Conservation (phyloP, 2,888 invertebrate species). For the Pyrochroa serraticornis region DNA sequence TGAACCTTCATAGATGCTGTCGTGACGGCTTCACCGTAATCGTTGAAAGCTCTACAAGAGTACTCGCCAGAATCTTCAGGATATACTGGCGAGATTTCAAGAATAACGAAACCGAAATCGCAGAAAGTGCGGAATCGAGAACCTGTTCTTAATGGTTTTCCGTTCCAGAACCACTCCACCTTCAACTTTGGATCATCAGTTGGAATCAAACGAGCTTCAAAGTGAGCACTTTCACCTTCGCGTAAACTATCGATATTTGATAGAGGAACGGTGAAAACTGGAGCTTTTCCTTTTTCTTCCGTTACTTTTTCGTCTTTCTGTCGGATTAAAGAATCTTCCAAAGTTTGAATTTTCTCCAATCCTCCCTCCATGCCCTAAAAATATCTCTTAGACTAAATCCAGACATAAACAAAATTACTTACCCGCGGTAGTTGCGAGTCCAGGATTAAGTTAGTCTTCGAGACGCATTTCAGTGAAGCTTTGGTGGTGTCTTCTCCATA, state of each 20-base stretch:
- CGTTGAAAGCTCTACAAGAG: constrained; percentile 85
- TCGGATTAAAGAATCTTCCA: constrained; percentile 88
- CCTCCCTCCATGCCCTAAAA: constrained; percentile 90
- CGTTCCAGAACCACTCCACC: constrained; percentile 95
- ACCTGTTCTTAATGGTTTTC: constrained; percentile 85
- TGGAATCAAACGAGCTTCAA: constrained; percentile 86
- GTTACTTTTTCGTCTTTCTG: constrained; percentile 73
- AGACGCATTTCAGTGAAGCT: constrained; percentile 83
- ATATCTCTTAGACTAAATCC: neutral
- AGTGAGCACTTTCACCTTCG: constrained; percentile 91
- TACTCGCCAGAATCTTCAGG: constrained; percentile 95
- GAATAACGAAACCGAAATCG: constrained; percentile 96
- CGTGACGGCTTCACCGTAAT: constrained; percentile 90
- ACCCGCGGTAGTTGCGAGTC: constrained; percentile 92
- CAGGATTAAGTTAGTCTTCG: constrained; percentile 87
- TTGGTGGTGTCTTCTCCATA: constrained; percentile 87
- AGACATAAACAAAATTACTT: constrained; percentile 48
- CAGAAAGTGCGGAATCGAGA: constrained; percentile 95
- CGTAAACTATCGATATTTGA: constrained; percentile 85
- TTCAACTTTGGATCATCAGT: constrained; percentile 90
- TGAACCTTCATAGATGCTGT: constrained; percentile 88
- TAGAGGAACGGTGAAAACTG: constrained; percentile 87
- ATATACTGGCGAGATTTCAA: constrained; percentile 96
- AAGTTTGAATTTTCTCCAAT: constrained; percentile 87
- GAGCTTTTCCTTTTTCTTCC: constrained; percentile 83